Base-by-base conservation (phyloP, 2,113 vertebrate genomes). In the Zeus faber region DNA sequence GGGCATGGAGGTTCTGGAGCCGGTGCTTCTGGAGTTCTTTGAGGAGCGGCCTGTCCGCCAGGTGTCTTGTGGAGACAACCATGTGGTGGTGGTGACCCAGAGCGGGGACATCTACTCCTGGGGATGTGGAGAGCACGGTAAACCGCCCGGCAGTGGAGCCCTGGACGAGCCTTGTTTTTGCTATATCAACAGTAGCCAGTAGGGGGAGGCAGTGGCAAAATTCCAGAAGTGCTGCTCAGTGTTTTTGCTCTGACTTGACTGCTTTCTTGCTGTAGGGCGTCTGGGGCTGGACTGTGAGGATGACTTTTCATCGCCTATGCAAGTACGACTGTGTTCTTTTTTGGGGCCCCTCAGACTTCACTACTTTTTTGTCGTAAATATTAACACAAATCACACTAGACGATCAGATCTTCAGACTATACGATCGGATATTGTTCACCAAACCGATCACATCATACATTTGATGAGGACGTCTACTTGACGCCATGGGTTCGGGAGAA, bases 81-180 rank as follows among this genome's bases (percentile, higher is more conserved):
- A 99, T 0, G 95, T 99, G 65, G 93, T 93, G 60, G 94, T 93
- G 27, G 83, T 99, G 73, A 95, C 94, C 35, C 92, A 93, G 51
- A 89, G 66, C 51, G 91, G 91, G 58, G 90, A 93, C 25, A 92
- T 99, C 48, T 99, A 88, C 79, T 93, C 96, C 0, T 99, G 97
- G 96, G 97, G 97, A 77, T 98, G 95, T 49, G 97, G 97, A 27
- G 97, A 99, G 65, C 93, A 98, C 0, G 97, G 97, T 96, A 86
- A 45, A 80, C 33, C 33, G 11, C 11, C 9, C 11, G 13, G n/a
- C n/a, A 45, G 81, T 5, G 5, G 3, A 47, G 46, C 45, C n/a
- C 9, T 43, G 61, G 17, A 48, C 6, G 62, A 24, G 16, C 49
- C 62, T 25, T 60, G 52, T 39, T 70, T 53, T 66, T 67, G 49